Evolutionary conservation across 35 echinoderm and acorn worm species (phyloP).

Genomic region (Hemicentrotus pulcherrimus): DNA sequence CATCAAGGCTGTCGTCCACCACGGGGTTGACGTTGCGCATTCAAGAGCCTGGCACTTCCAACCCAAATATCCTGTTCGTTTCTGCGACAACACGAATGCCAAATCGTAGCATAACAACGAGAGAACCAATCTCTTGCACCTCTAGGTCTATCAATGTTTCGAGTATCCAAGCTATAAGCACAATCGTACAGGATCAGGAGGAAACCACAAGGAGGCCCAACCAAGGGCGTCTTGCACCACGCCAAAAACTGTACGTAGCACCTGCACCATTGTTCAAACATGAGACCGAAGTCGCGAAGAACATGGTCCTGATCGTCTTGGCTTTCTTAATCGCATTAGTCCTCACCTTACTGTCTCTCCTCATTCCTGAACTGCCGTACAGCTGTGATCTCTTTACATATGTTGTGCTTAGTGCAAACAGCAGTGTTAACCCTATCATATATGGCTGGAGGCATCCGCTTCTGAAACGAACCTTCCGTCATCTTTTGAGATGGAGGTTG

Average conservation of each 20-base stretch:
- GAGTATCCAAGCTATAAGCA: not conserved
- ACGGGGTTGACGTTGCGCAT: not conserved
- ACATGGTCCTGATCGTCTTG: not conserved
- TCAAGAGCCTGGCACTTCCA: not conserved
- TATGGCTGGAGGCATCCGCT: not conserved
- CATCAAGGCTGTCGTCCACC: not conserved
- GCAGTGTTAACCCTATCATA: not conserved
- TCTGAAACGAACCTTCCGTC: not conserved
- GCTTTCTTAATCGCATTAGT: not conserved
- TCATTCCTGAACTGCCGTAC: not conserved
- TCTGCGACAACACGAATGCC: not conserved
- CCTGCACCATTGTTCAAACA: not conserved
- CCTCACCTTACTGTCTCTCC: not conserved
- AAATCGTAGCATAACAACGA: no score
- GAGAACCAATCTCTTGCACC: not conserved
- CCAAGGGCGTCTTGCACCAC: not conserved
- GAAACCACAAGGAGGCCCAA: not conserved
- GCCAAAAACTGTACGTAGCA: not conserved
- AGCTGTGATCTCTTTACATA: not conserved
- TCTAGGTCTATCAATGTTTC: not conserved
- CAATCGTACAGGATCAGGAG: not conserved
- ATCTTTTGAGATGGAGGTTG: not conserved
- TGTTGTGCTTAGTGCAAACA: not conserved
- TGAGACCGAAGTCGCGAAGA: not conserved
- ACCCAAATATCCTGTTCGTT: not conserved